A percentile compares a stretch with the other conserved stretches of the same genome.
Conservation (phyloP, 2,888 invertebrate genomes). For the Cantharis nigra region DNA sequence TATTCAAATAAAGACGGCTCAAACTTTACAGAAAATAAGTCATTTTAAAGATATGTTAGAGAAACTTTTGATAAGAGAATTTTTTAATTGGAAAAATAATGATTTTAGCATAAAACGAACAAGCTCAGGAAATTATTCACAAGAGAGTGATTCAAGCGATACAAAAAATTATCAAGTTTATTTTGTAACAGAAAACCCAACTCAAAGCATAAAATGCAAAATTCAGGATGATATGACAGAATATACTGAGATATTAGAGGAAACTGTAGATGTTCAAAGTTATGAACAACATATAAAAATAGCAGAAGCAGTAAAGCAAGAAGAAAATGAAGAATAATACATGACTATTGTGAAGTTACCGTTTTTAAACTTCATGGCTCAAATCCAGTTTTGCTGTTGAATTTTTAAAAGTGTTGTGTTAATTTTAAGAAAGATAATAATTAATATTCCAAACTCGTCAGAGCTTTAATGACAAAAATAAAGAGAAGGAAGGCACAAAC, state of each 20-base stretch:
- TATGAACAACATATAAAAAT: neutral
- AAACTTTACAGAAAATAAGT: constrained; percentile 40
- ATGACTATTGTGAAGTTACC: neutral
- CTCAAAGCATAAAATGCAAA: neutral
- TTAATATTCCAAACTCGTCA: neutral
- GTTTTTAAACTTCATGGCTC: neutral
- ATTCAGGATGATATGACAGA: neutral
- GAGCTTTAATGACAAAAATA: neutral
- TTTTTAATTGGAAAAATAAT: neutral
- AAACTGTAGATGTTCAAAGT: neutral
- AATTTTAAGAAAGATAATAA: neutral
- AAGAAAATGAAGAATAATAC: neutral
- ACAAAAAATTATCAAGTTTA: neutral
- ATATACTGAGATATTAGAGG: neutral
- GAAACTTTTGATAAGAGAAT: neutral
- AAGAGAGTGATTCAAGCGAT: neutral
- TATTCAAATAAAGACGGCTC: constrained; percentile 43
- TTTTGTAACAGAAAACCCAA: neutral
- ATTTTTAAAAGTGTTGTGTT: neutral
- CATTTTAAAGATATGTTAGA: constrained; percentile 37
- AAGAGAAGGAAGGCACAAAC: too few relatives aligned
- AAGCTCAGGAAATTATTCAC: neutral
- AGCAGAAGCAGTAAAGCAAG: neutral
- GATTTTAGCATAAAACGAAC: neutral
- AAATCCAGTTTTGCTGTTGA: neutral